Evolutionary conservation across 1,140 invertebrate species (phyloP).

Genomic region (Lycorma delicatula): DNA sequence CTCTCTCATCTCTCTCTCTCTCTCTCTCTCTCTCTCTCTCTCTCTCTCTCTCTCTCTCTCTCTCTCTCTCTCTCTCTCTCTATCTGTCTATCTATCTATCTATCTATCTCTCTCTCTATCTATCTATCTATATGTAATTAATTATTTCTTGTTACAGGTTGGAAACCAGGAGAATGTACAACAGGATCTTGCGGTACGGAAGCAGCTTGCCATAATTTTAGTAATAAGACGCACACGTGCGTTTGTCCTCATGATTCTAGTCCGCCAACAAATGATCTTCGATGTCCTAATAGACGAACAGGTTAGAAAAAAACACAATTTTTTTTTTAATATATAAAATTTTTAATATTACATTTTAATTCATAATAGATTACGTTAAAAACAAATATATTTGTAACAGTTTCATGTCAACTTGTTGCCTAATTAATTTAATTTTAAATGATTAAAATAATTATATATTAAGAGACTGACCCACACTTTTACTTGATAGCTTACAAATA

Average conservation of each 20-base stretch:
- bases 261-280: conserved; percentile 48
- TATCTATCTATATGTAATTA: too few relatives aligned
- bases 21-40: too few relatives aligned
- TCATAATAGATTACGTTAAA: not conserved
- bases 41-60: too few relatives aligned
- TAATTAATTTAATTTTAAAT: conserved; percentile 5
- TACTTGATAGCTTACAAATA: too few relatives aligned
- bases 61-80: too few relatives aligned
- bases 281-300: conserved; percentile 51
- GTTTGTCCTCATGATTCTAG: conserved; percentile 54
- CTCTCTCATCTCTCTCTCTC: too few relatives aligned
- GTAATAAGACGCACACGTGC: conserved; percentile 47
- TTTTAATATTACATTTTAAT: not conserved
- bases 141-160: not conserved
- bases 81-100: too few relatives aligned
- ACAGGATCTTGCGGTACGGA: conserved; percentile 49
- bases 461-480: too few relatives aligned
- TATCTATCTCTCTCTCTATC: too few relatives aligned
- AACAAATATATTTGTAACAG: not conserved
- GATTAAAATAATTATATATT: too few relatives aligned
- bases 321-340: not conserved
- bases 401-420: not conserved
- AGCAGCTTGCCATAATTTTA: conserved; percentile 46
- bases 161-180: conserved; percentile 38
- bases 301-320: conserved; percentile 39